These are phyloP conservation scores for Hypena proboscidalis DNA, from an alignment of 2,888 invertebrate species.

Conservation along the genomic window DNA sequence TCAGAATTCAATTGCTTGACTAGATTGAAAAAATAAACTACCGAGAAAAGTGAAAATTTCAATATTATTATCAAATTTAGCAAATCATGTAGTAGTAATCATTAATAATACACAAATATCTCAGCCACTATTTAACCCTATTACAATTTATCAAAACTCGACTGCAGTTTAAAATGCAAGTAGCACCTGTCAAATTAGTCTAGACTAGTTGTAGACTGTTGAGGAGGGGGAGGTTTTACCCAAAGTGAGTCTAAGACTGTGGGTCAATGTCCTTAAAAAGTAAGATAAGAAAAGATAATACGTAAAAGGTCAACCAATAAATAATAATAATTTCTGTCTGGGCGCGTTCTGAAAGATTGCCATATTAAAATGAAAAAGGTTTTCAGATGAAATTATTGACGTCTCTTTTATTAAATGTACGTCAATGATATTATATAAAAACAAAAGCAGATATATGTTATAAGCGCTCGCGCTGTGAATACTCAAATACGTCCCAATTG, in stretches of 20 bases:
- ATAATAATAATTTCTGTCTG: neutral
- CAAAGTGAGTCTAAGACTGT: slow-evolving; percentile 25
- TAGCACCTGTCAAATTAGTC: slow-evolving; percentile 44
- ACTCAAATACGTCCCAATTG: too few relatives aligned
- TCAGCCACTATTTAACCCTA: neutral
- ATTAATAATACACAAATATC: neutral
- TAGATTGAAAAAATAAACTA: too few relatives aligned
- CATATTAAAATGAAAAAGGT: neutral
- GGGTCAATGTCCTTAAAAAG: slow-evolving; percentile 39
- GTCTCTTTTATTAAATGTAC: too few relatives aligned
- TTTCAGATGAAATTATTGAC: neutral
- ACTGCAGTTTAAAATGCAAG: slow-evolving; percentile 20
- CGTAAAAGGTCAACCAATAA: too few relatives aligned
- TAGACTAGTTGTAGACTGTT: slow-evolving; percentile 32
- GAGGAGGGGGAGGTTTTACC: slow-evolving; percentile 13
- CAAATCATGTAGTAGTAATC: neutral
- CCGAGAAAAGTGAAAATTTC: too few relatives aligned
- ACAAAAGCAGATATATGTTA: too few relatives aligned
- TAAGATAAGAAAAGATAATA: too few relatives aligned
- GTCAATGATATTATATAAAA: too few relatives aligned
- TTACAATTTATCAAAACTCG: slow-evolving; percentile 11
- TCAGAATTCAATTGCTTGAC: too few relatives aligned
- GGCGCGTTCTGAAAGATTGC: slow-evolving; percentile 1
- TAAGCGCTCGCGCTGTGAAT: too few relatives aligned
- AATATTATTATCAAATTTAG: too few relatives aligned